Evolutionary conservation across 1,140 invertebrate genomes (phyloP), one percentile per base, ranked within the genome.

Genomic region (Hyles euphorbiae): DNA sequence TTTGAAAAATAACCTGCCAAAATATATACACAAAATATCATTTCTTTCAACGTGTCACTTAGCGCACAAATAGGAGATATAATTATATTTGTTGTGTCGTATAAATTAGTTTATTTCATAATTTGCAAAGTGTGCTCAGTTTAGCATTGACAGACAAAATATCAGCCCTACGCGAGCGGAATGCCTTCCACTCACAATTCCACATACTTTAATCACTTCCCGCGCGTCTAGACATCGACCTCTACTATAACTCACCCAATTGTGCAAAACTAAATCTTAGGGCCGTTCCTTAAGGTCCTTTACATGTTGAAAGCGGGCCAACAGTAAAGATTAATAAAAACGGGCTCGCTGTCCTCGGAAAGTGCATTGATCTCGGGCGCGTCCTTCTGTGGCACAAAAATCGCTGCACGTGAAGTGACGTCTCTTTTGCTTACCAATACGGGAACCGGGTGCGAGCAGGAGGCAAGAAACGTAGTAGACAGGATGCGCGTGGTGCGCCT

Each of bases 351-450:
- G 81, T 85, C 81, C 83, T 86, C 79, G 78, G 72, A 81, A 86
- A 86, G 85, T 86, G 85, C 85, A 88, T 88, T 88, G 85, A 88
- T 88, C 85, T 86, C 80, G 63, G 73, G 71, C 65, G 72, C 84
- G 83, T 86, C 85, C 85, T 88, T 88, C 82, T 86, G 72, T 74
- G 70, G 79, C 77, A 83, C 79, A 86, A 88, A 85, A 86, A 88
- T 86, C 78, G 82, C 74, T 83, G 79, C 81, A 83, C 76, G 79
- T 81, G 76, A 86, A 78, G 72, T 68, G 61, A 63, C 71, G 64
- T 87, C 85, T 74, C 78, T 81, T 76, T 88, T 74, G 58, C 59
- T 54, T 66, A 53, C 53, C 60, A 62, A 64, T 58, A 55, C 54
- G 48, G 61, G 56, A 63, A 60, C 63, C 60, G 66, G 45, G 79